These are phyloP conservation scores for Serilophus lunatus DNA, from an alignment of 2,113 vertebrate species.

Conservation along the genomic window DNA sequence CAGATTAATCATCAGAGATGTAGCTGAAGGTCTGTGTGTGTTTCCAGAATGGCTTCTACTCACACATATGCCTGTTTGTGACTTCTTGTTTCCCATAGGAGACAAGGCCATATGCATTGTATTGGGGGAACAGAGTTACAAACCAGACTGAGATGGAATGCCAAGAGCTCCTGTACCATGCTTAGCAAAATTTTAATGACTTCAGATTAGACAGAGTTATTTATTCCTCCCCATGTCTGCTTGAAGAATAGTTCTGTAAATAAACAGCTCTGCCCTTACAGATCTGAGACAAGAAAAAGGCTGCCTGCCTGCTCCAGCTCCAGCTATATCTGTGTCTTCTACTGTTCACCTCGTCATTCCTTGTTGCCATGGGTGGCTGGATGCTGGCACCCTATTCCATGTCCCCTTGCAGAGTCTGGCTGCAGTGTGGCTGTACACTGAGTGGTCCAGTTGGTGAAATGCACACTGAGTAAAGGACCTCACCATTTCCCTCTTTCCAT, in stretches of 20 bases:
- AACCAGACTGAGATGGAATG: not conserved
- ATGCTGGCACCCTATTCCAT: not conserved
- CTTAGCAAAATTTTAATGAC: not conserved
- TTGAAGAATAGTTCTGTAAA: not conserved
- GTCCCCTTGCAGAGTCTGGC: not conserved
- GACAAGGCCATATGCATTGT: fast-evolving
- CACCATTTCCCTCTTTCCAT: not conserved
- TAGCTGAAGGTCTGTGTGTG: not conserved
- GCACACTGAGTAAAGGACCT: not conserved
- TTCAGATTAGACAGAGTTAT: not conserved
- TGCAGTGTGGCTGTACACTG: not conserved
- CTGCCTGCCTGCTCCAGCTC: not conserved
- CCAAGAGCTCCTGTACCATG: fast-evolving
- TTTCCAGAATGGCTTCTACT: not conserved
- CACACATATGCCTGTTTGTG: fast-evolving
- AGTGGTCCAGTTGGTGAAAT: not conserved
- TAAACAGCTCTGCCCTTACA: not conserved
- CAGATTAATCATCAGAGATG: not conserved
- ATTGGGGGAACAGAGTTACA: not conserved
- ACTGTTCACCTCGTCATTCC: not conserved
- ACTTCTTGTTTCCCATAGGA: not conserved
- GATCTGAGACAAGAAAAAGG: not conserved
- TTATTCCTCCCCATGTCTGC: not conserved
- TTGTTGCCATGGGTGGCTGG: not conserved
- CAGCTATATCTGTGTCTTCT: not conserved